Evolutionary conservation across 2,888 invertebrate genomes (phyloP).

Genomic region (Philhelius pedissequus): DNA sequence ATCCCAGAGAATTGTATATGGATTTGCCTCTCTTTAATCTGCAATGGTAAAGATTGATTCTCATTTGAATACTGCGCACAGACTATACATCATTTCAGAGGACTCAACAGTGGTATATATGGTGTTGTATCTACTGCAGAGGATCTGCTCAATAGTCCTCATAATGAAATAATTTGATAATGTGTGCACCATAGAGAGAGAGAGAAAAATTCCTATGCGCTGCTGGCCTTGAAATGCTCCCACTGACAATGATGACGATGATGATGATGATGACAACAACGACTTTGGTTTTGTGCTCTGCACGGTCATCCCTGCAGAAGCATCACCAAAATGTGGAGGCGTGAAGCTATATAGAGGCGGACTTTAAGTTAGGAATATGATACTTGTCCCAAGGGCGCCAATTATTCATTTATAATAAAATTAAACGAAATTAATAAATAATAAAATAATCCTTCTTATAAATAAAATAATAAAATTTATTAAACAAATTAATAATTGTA

Average conservation of each 20-base stretch:
- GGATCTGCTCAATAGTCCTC: slow-evolving; percentile 50
- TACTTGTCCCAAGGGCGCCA: neutral
- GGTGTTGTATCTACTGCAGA: slow-evolving; percentile 42
- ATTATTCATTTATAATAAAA: too few species aligned
- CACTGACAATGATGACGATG: slow-evolving; percentile 37
- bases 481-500: too few species aligned
- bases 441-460: too few species aligned
- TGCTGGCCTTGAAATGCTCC: slow-evolving; percentile 63
- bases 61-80: slow-evolving; percentile 42
- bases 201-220: slow-evolving; percentile 51
- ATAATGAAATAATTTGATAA: slow-evolving; percentile 66
- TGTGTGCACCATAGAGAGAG: slow-evolving; percentile 57
- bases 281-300: slow-evolving; percentile 33
- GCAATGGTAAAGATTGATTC: slow-evolving; percentile 19
- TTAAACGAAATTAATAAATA: too few species aligned
- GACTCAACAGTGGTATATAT: slow-evolving; percentile 3
- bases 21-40: neutral
- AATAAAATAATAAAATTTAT: too few species aligned
- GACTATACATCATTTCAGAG: slow-evolving; percentile 8
- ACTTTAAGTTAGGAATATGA: neutral
- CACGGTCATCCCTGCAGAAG: slow-evolving; percentile 48
- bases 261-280: neutral
- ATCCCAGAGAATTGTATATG: neutral
- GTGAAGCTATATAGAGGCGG: neutral
- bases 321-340: slow-evolving; percentile 44